Conservation (phyloP, 1,140 invertebrate genomes). For the Colletes latitarsis region DNA sequence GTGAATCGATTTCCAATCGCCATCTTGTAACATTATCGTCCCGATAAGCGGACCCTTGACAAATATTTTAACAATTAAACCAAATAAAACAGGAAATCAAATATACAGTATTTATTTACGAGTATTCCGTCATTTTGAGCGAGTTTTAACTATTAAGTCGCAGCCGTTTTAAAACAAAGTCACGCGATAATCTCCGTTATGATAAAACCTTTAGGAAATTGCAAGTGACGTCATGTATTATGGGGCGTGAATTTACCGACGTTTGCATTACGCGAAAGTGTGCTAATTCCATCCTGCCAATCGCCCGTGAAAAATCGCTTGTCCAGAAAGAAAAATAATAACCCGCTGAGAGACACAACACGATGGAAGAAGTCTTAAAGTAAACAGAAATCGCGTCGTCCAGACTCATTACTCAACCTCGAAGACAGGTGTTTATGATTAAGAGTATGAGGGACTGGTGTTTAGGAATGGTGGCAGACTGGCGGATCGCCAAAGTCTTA, state of each 20-base stretch:
- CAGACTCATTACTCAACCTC: conserved; percentile 64
- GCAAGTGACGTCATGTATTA: background rate
- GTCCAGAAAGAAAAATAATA: background rate
- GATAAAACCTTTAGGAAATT: background rate
- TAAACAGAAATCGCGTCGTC: conserved; percentile 52
- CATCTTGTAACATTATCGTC: too few relatives aligned
- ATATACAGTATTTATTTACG: too few relatives aligned
- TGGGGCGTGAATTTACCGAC: background rate
- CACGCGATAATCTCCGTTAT: background rate
- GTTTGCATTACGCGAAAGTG: conserved; percentile 4
- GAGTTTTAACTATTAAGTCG: too few relatives aligned
- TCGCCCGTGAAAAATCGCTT: background rate
- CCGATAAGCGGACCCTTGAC: too few relatives aligned
- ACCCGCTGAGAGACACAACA: background rate
- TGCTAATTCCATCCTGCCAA: background rate
- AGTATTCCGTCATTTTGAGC: too few relatives aligned
- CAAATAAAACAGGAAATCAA: too few relatives aligned
- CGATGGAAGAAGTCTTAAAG: conserved; percentile 1
- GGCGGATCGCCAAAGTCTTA: conserved; percentile 60
- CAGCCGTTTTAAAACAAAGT: background rate
- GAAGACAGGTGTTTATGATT: conserved; percentile 68
- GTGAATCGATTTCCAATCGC: background rate
- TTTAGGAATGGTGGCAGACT: conserved; percentile 50
- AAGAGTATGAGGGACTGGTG: conserved; percentile 62
- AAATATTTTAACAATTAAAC: too few relatives aligned